phyloP scores from a whole-genome alignment of 2,113 vertebrate genomes.

The Dicerorhinus sumatrensis region DNA sequence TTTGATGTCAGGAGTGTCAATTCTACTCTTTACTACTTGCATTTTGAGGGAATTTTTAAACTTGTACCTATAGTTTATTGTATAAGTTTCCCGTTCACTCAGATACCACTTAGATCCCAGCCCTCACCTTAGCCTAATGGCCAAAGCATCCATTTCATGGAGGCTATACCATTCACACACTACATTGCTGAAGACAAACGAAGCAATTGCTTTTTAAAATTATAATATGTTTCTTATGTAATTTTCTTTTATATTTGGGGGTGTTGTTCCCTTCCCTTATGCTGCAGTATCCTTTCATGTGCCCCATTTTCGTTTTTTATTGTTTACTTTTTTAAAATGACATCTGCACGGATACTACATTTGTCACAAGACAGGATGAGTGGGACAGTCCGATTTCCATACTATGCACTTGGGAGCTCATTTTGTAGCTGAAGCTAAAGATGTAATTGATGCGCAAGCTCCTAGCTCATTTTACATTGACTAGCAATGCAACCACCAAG shows the following conservation, averaged over 20 bases:
- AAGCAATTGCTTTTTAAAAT: neutral
- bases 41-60: neutral
- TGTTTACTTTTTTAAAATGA: neutral
- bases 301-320: neutral
- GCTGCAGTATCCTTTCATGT: neutral
- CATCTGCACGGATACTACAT: neutral
- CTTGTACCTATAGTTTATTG: neutral
- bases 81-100: neutral
- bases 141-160: neutral
- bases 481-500: neutral
- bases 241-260: neutral
- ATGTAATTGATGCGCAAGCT: neutral
- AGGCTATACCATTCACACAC: neutral
- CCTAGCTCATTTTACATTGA: neutral
- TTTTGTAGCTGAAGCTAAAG: neutral
- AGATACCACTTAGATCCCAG: neutral
- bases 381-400: neutral
- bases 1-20: neutral
- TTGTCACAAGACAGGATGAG: neutral
- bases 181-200: neutral
- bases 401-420: neutral
- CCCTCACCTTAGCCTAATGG: neutral
- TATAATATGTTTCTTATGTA: neutral
- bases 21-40: neutral
- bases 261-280: neutral